Conservation (phyloP, 2,113 vertebrate genomes). For the Odocoileus virginianus region DNA sequence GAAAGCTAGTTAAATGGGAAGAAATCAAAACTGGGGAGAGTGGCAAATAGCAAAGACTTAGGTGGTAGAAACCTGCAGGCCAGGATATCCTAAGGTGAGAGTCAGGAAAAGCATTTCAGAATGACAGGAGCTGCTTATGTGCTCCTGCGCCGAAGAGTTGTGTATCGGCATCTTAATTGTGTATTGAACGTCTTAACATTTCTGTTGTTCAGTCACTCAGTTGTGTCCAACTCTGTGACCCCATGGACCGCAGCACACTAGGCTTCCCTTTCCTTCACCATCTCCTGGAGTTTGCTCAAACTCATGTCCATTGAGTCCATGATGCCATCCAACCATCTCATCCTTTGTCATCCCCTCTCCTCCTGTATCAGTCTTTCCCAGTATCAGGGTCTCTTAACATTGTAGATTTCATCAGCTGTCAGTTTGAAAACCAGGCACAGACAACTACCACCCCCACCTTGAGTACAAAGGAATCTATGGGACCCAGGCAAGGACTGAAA, state of each 20-base stretch:
- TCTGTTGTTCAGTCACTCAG: neutral
- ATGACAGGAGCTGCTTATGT: neutral
- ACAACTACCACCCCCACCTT: neutral
- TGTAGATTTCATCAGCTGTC: neutral
- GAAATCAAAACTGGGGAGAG: neutral
- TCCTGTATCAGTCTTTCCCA: neutral
- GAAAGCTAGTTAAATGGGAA: neutral
- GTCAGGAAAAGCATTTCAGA: neutral
- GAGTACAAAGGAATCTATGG: neutral
- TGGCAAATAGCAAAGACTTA: neutral
- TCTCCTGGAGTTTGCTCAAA: neutral
- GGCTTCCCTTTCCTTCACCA: neutral
- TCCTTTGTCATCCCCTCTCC: neutral
- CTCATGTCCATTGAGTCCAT: neutral
- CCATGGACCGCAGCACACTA: neutral
- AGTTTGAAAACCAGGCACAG: neutral
- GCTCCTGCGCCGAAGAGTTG: neutral
- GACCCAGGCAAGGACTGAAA: neutral
- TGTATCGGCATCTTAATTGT: too few relatives aligned
- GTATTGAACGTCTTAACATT: neutral
- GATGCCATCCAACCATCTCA: neutral
- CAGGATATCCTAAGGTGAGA: neutral
- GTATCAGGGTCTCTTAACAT: neutral
- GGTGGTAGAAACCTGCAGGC: neutral
- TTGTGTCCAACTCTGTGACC: neutral